Evolutionary conservation across 2,113 vertebrate genomes (phyloP), one percentile per base, ranked within the genome.

Genomic region (Eulemur macaco): DNA sequence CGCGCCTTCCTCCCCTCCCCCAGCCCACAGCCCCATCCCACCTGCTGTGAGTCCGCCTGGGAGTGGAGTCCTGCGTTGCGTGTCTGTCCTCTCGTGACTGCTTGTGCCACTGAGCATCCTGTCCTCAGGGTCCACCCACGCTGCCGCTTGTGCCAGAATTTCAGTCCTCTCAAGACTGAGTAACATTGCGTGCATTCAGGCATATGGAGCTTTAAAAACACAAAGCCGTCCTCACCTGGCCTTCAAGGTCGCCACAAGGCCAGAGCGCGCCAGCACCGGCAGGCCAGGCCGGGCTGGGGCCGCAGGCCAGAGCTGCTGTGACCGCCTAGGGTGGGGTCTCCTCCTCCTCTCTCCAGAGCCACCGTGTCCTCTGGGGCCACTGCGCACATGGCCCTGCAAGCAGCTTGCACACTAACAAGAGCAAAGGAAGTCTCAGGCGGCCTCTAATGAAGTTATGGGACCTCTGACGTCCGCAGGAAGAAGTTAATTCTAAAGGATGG

Each of bases 231-330:
- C 93, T 29, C 10, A 6, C 2, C 17, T 2, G 13, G 73, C 34
- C 54, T 18, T 25, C 10, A 2, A 39, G 73, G 42, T 8, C 1
- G 25, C 66, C 63, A n/a, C 54, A 0, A 34, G n/a, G 27, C 45
- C 82, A 63, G 73, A 3, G 37, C 8, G 23, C n/a, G 1, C 37
- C 68, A 37, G 60, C 23, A 45, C 4, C 0, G 0, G 0, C 0
- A 4, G 54, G 42, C 10, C 1, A 5, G 66, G 31, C 23, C 3
- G 15, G 20, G 31, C 47, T 8, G 23, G 0, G 45, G 45, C 54
- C 0, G 0, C 6, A 37, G 89, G 42, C 27, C n/a, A 23, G 0
- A 0, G 10, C 12, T 2, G 3, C 11, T 0, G 2, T 5, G 42
- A 73, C 74, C 82, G 20, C 34, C 6, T 17, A 54, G 0, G 29